Evolutionary conservation across 2,113 vertebrate genomes (phyloP).

Genomic region (Emydura subglobosa): DNA sequence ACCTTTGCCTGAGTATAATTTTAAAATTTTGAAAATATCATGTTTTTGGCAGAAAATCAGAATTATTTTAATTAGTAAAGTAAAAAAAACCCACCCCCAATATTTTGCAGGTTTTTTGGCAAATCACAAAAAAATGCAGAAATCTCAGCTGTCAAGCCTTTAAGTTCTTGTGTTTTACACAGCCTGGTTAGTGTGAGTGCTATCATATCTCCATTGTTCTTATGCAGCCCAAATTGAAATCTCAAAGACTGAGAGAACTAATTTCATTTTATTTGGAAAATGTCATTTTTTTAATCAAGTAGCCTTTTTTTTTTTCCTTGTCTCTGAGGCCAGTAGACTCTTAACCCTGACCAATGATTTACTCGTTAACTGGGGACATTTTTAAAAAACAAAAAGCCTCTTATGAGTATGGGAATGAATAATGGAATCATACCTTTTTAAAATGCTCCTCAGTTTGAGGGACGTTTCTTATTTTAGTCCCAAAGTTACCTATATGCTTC

Average conservation of each 20-base stretch:
- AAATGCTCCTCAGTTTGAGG: not conserved
- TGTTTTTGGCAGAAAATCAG: not conserved
- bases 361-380: not conserved
- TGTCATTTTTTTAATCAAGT: not conserved
- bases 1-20: not conserved
- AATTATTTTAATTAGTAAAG: not conserved
- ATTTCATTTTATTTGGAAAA: not conserved
- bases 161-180: rapidly evolving
- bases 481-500: rapidly evolving
- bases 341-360: rapidly evolving
- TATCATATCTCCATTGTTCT: not conserved
- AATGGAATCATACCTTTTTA: not conserved
- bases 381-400: not conserved
- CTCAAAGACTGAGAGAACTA: not conserved
- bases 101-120: not conserved
- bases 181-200: not conserved
- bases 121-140: not conserved
- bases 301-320: not conserved
- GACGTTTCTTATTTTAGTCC: not conserved
- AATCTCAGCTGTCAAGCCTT: not conserved
- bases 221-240: not conserved
- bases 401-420: not conserved
- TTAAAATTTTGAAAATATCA: not conserved
- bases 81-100: not conserved
- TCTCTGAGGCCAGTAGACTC: not conserved